Evolutionary conservation across 2,113 vertebrate genomes (phyloP), one percentile per base, ranked within the genome.

Genomic region (Callipepla squamata): DNA sequence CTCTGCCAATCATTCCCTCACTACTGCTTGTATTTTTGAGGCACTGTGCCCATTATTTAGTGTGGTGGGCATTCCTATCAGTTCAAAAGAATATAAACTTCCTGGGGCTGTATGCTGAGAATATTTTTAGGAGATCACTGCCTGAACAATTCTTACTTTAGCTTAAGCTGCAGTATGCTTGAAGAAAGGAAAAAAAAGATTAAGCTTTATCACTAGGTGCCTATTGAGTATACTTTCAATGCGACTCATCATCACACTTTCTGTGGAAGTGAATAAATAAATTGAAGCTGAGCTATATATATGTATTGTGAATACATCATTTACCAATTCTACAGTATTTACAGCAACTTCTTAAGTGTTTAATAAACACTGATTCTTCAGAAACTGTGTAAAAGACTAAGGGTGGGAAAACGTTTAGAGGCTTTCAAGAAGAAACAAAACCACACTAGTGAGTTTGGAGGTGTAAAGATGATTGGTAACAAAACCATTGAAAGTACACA

Each of bases 341-440:
- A 80, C 6, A 16, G 16, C 44, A 81, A 80, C 38, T 94, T 75
- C 20, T 66, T 42, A 90, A 66, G 65, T 58, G 58, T 87, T 28
- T 89, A 58, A 58, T 79, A 94, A 95, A 95, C n/a, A 72, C 40
- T 74, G 47, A 58, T 51, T 47, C 40, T 75, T 78, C 69, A 67
- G 65, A 90, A 89, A 59, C 76, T 70, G 65, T 70, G 65, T 42
- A n/a, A 90, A 92, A 63, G n/a, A 79, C 53, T 53, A 59, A 48
- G n/a, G 40, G 62, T 44, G 2, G 40, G 44, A 90, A 89, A 90
- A 78, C 63, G 10, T 32, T 90, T 36, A 57, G 22, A 80, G 63
- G 40, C 47, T 87, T 87, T 79, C 40, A 77, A 23, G 51, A 88
- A 78, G 57, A 78, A 92, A 78, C 38, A 92, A 92, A 94, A 51